Evolutionary conservation across 2,797 vertebrate species (phyloP), one percentile per base, ranked within the genome.

Genomic region (Gallirallus australis): DNA sequence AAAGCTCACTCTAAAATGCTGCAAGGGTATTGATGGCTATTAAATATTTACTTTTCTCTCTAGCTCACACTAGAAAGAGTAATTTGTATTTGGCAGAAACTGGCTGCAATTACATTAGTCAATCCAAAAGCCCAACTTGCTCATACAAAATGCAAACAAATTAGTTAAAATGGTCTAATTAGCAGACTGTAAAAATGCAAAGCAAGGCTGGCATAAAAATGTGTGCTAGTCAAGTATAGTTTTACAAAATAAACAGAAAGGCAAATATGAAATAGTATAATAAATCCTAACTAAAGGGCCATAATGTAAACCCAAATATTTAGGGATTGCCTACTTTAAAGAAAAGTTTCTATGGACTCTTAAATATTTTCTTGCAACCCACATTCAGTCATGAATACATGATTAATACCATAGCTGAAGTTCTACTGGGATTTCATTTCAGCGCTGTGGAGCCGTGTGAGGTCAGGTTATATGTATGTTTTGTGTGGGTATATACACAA

Each of bases 111-210:
- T 98, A 98, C 97, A 98, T 98, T 98, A 98, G 98, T 98, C 98
- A 98, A 98, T 98, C 98, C 98, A 98, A 98, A 98, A 98, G 98
- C 97, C 97, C 97, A 98, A 98, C 98, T 98, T 98, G 98, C 98
- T 98, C 98, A 98, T 98, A 98, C 98, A 98, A 98, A 98, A 98
- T 98, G 98, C 98, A 98, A 98, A 98, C 98, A 98, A 98, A 98
- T 98, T 98, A 98, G 98, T 98, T 98, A 98, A 98, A 98, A 98
- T 98, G 98, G 97, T 98, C 97, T 98, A 98, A 98, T 98, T 98
- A 98, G 97, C 96, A 98, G 97, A 98, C 97, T 98, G 98, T 98
- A 98, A 98, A 98, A 98, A 98, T 97, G 97, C 98, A 98, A 98
- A 98, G 98, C 98, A 96, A 98, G 95, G 96, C 97, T 98, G 97